Evolutionary conservation across 2,113 vertebrate species (phyloP).

Genomic region (Tupaia chinensis): DNA sequence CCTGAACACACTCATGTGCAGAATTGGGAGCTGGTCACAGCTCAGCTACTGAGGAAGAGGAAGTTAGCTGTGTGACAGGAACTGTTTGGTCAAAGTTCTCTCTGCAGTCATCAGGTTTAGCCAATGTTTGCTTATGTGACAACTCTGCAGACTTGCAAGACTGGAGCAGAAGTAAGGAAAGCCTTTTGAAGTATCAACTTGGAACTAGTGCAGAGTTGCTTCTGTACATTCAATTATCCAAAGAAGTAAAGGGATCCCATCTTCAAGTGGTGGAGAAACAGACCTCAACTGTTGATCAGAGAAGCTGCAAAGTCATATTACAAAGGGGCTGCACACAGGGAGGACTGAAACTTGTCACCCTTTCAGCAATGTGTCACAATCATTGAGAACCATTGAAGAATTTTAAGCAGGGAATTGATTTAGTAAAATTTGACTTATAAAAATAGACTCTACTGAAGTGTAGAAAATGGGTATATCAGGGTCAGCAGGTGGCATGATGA

Average conservation of each 20-base stretch:
- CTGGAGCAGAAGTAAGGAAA: background rate
- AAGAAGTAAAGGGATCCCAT: background rate
- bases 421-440: background rate
- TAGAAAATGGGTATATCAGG: background rate
- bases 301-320: background rate
- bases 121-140: background rate
- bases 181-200: background rate
- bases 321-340: background rate
- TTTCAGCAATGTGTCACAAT: background rate
- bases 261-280: background rate
- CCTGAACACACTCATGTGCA: background rate
- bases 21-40: background rate
- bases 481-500: too few species aligned
- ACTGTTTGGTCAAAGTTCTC: background rate
- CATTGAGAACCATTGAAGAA: background rate
- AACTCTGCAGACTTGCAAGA: background rate
- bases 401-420: background rate
- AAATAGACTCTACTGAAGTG: background rate
- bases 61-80: background rate
- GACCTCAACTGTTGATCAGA: fast-evolving
- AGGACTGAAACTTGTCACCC: background rate
- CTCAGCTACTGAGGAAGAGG: background rate
- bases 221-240: background rate
- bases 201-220: background rate
- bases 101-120: background rate